Evolutionary conservation across 2,113 vertebrate species (phyloP).

Genomic region (Eclectus roratus): DNA sequence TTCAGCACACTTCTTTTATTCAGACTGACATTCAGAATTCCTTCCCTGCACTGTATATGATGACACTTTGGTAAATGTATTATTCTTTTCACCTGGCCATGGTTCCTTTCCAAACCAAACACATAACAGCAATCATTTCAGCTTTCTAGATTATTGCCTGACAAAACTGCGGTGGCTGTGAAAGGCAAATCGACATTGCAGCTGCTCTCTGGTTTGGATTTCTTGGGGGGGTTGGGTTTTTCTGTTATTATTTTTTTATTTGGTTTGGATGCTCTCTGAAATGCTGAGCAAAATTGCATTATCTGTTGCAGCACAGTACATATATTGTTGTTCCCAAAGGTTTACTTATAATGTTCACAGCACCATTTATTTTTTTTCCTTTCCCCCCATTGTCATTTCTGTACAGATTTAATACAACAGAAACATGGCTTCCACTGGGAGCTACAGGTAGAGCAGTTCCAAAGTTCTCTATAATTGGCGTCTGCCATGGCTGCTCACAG

Average conservation of each 20-base stretch:
- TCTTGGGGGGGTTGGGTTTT: not conserved
- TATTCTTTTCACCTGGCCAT: not conserved
- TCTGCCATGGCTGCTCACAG: constrained; percentile 58
- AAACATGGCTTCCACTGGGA: constrained; percentile 72
- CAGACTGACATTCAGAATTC: not conserved
- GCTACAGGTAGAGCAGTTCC: constrained; percentile 63
- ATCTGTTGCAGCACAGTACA: constrained; percentile 15
- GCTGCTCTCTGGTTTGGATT: constrained; percentile 5
- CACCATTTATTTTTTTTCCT: constrained; percentile 36
- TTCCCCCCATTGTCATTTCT: constrained; percentile 59
- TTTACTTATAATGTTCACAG: constrained; percentile 54
- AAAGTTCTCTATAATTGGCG: constrained; percentile 69
- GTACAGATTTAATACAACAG: constrained; percentile 62
- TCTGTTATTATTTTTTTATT: not conserved
- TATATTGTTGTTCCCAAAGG: constrained; percentile 61
- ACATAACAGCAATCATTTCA: constrained; percentile 6
- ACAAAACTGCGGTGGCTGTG: not conserved
- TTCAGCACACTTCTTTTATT: not conserved
- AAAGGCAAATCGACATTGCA: not conserved
- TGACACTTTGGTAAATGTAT: not conserved
- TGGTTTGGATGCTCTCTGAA: constrained; percentile 34
- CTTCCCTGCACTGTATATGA: not conserved
- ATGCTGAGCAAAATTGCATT: constrained; percentile 30
- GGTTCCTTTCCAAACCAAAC: not conserved
- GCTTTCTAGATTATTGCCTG: not conserved